Conservation (phyloP, 1,140 invertebrate genomes). For the Kradibia gibbosae region DNA sequence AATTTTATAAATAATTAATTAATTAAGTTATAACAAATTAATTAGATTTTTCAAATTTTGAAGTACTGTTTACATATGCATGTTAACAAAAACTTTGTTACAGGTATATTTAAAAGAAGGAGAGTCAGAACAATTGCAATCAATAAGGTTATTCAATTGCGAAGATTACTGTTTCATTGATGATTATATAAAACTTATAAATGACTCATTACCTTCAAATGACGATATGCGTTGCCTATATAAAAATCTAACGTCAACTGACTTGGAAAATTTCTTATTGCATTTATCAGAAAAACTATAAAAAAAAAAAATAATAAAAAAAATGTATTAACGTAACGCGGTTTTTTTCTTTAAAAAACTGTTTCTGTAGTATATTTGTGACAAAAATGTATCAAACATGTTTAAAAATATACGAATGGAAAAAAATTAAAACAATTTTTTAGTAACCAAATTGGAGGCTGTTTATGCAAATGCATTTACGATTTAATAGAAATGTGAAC, state of each 20-base stretch:
- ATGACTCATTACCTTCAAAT: neutral
- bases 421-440: neutral
- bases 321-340: neutral
- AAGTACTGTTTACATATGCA: too few relatives aligned
- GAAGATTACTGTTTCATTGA: conserved; percentile 11
- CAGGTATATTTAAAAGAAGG: conserved; percentile 19
- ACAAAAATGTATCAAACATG: too few relatives aligned
- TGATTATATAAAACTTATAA: conserved; percentile 12
- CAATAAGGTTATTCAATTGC: conserved; percentile 4
- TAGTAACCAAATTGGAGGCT: too few relatives aligned
- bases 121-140: neutral
- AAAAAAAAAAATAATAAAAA: neutral
- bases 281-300: neutral
- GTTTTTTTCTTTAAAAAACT: neutral
- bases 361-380: too few relatives aligned
- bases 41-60: too few relatives aligned
- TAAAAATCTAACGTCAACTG: conserved; percentile 1
- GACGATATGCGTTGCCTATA: conserved; percentile 29
- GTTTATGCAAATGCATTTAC: too few relatives aligned
- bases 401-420: too few relatives aligned
- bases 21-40: too few relatives aligned
- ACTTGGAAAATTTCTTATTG: neutral
- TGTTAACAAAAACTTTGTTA: too few relatives aligned
- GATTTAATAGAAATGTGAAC: too few relatives aligned
- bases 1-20: too few relatives aligned